These are phyloP conservation scores for Pelvicachromis taeniatus DNA, from an alignment of 2,113 vertebrate genomes.

Conservation along the genomic window DNA sequence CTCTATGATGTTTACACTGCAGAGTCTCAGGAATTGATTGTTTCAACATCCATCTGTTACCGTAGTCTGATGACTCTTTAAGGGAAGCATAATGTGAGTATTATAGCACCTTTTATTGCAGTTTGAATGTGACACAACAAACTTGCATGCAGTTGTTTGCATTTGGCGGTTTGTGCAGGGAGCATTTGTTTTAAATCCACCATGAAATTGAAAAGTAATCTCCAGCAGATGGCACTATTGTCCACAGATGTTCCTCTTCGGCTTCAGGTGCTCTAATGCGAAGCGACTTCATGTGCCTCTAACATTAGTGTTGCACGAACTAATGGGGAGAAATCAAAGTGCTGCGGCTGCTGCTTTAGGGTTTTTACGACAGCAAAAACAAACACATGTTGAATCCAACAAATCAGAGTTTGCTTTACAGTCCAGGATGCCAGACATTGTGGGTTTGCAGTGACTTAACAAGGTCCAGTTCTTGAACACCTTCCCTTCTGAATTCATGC, in stretches of 20 bases:
- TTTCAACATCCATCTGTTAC: background rate
- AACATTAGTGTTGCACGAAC: background rate
- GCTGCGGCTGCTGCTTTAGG: background rate
- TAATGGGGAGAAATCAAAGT: background rate
- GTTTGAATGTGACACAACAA: background rate
- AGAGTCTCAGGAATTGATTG: background rate
- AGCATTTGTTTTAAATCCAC: background rate
- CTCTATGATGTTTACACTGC: background rate
- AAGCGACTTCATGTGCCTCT: background rate
- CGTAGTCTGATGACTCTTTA: background rate
- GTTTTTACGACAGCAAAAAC: background rate
- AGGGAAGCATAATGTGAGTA: background rate
- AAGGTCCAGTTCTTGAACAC: conserved; percentile 29
- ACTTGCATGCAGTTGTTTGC: background rate
- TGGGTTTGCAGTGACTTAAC: conserved; percentile 1
- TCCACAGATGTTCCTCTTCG: background rate
- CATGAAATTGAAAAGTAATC: background rate
- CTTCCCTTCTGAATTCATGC: conserved; percentile 5
- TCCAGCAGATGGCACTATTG: conserved; percentile 33
- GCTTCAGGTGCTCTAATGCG: background rate
- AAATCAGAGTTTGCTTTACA: background rate
- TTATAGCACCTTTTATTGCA: background rate
- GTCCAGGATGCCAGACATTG: background rate
- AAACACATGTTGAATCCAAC: background rate
- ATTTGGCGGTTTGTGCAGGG: background rate